Evolutionary conservation across 2,888 invertebrate genomes (phyloP).

Genomic region (Herminia tarsipennalis): DNA sequence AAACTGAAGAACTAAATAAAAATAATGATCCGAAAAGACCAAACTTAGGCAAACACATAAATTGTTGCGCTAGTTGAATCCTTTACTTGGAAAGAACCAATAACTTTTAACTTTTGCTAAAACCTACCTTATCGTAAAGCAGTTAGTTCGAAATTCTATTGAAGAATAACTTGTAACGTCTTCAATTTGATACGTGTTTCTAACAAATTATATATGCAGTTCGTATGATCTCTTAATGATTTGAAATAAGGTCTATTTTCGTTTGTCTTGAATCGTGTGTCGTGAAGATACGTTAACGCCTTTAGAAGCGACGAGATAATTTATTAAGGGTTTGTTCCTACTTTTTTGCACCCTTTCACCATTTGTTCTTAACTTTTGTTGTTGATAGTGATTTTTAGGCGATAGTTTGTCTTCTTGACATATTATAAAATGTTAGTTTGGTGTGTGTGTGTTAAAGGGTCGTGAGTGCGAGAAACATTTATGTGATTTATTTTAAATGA

Average conservation of each 20-base stretch:
- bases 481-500: conserved; percentile 2
- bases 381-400: conserved; percentile 45
- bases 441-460: conserved; percentile 4
- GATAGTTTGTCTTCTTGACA: conserved; percentile 17
- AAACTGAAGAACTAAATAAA: conserved; percentile 55
- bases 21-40: conserved; percentile 70
- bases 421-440: conserved; percentile 8
- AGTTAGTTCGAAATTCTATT: conserved; percentile 32
- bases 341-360: conserved; percentile 63
- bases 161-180: conserved; percentile 27
- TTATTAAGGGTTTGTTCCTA: conserved; percentile 64
- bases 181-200: conserved; percentile 40
- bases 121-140: conserved; percentile 37
- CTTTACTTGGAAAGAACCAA: conserved; percentile 54
- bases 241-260: conserved; percentile 37
- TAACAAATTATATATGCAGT: conserved; percentile 23
- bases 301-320: conserved; percentile 65
- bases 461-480: not conserved
- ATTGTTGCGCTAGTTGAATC: conserved; percentile 68
- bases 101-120: conserved; percentile 45
- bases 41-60: conserved; percentile 74
- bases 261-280: conserved; percentile 5
- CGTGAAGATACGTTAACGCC: conserved; percentile 51
- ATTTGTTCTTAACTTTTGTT: conserved; percentile 51
- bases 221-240: conserved; percentile 26